Conservation (phyloP, 2,113 vertebrate genomes). For the Xiphias gladius region DNA sequence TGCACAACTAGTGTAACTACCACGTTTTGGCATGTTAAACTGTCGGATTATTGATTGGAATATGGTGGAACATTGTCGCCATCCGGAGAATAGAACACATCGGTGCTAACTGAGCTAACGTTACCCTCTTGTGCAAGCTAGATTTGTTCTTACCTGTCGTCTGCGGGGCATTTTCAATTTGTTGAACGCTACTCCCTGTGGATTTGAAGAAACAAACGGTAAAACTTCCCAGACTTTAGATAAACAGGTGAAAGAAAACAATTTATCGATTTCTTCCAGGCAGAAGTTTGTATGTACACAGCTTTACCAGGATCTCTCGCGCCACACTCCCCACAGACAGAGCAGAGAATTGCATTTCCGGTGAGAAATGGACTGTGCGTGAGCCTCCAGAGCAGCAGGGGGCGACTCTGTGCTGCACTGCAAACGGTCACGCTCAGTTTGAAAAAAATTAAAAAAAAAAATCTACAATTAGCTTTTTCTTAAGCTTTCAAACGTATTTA, state of each 20-base stretch:
- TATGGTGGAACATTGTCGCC: conserved; percentile 21
- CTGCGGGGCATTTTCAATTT: conserved; percentile 77
- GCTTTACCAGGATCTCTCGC: conserved; percentile 44
- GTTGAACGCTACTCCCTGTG: not conserved
- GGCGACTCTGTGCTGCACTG: conserved; percentile 12
- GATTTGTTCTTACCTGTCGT: conserved; percentile 76
- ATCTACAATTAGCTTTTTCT: too few relatives aligned
- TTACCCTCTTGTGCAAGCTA: conserved; percentile 55
- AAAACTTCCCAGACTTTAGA: not conserved
- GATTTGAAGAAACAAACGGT: not conserved
- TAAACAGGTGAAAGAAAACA: not conserved
- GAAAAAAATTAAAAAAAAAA: too few relatives aligned
- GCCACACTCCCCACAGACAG: conserved; percentile 63
- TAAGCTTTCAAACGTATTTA: too few relatives aligned
- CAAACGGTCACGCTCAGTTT: too few relatives aligned
- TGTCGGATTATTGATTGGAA: conserved; percentile 12
- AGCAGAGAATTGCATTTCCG: conserved; percentile 70
- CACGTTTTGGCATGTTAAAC: not conserved
- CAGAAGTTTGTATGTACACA: conserved; percentile 65
- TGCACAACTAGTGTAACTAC: not conserved
- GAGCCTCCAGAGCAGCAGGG: conserved; percentile 48
- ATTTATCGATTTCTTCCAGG: conserved; percentile 32
- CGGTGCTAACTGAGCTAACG: conserved; percentile 64
- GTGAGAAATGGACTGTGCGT: not conserved
- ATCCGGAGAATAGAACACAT: not conserved